These are phyloP conservation scores for Tenualosa thibaudeaui DNA, from an alignment of 2,797 vertebrate genomes.

Conservation along the genomic window DNA sequence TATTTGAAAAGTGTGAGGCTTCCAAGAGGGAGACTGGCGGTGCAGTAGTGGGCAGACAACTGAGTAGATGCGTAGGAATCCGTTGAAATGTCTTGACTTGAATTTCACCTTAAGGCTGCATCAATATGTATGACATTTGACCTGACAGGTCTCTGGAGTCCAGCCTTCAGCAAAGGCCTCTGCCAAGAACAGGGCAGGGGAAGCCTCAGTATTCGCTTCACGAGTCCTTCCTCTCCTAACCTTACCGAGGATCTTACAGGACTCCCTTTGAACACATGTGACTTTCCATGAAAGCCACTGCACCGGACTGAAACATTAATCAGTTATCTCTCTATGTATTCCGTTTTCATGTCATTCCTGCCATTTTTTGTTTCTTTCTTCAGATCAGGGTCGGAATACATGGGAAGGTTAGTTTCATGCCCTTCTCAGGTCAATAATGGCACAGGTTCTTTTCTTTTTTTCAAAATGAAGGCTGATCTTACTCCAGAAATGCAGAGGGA, in stretches of 20 bases:
- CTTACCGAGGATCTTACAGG: neutral
- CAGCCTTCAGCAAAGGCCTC: neutral
- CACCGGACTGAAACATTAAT: neutral
- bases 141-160: neutral
- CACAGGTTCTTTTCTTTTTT: neutral
- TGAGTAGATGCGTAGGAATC: neutral
- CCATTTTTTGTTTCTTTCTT: neutral
- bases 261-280: neutral
- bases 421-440: neutral
- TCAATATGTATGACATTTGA: slow-evolving; percentile 6
- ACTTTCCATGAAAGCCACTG: neutral
- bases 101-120: neutral
- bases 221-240: neutral
- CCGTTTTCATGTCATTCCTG: too few species aligned
- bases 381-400: neutral
- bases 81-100: neutral
- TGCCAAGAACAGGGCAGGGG: neutral
- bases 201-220: neutral
- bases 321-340: neutral
- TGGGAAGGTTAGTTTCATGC: neutral
- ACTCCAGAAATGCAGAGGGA: neutral
- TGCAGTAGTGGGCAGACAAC: neutral
- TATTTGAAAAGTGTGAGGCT: neutral
- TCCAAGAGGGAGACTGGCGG: neutral
- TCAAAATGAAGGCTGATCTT: neutral